Base-by-base conservation (phyloP, 2,113 vertebrate genomes). In the Melospiza melodia region DNA sequence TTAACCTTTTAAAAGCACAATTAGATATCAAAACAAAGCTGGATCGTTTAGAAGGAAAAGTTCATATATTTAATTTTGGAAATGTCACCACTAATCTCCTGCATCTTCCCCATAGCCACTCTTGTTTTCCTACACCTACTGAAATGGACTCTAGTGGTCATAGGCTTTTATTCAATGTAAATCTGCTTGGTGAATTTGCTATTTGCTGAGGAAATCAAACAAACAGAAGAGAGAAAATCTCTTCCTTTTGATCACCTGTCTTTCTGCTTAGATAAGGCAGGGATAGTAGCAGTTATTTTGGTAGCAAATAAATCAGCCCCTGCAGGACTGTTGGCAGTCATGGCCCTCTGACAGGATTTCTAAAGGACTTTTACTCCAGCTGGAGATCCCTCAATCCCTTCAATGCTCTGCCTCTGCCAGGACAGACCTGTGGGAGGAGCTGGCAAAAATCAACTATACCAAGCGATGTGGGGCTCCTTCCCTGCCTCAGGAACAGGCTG, bases 31-130 rank as follows among this genome's bases (percentile, higher is more conserved):
- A 71, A 90, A 69, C 16, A 84, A 69, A 89, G 3, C 39, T 77
- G 37, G 4, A 54, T 24, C 1, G 1, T 84, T 94, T 66, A 67
- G 63, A 84, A 86, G 43, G 30, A 81, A 74, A 92, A 63, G 21
- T 23, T 74, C 14, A n/a, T 71, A 35, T 77, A 55, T 81, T 91
- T 93, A 25, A 63, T 84, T 77, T 89, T 88, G 51, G 68, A 97
- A 94, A 77, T 86, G 39, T 59, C 61, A 61, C 21, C 59, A n/a
- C 17, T 77, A 80, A 84, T 93, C 59, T 77, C 43, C 30, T 55
- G 28, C 18, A 58, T 84, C 72, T 86, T 86, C 21, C 41, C 57
- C 49, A 59, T 16, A 86, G 51, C 35, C 51, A n/a, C 21, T 71
- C 12, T n/a, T 69, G 5, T 80, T 86, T 71, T 54, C 51, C 35